A percentile compares a stretch with the other conserved stretches of the same genome.
phyloP scores from a whole-genome alignment of 2,888 invertebrate species.

The Lochmaea capreae region DNA sequence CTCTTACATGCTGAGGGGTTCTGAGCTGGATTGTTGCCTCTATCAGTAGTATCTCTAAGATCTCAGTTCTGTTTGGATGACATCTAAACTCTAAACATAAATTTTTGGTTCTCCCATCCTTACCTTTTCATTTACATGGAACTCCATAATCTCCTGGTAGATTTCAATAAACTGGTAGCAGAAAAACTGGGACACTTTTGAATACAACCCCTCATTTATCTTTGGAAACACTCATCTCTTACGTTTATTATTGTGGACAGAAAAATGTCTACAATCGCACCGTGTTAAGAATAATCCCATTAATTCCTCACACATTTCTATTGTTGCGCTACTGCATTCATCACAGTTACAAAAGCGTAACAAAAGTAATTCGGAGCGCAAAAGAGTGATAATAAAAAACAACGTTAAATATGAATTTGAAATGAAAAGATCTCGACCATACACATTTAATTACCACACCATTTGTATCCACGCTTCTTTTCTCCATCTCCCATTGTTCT shows the following conservation, averaged over 20 bases:
- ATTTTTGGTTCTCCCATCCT: no score
- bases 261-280: neutral
- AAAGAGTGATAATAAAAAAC: slow-evolving; percentile 33
- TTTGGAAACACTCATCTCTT: neutral
- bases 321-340: slow-evolving; percentile 10
- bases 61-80: no score
- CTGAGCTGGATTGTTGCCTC: no score
- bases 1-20: no score
- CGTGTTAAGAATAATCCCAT: neutral
- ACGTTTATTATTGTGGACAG: neutral
- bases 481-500: slow-evolving; percentile 34
- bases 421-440: slow-evolving; percentile 34
- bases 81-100: no score
- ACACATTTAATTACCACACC: slow-evolving; percentile 35
- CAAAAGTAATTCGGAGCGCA: slow-evolving; percentile 16
- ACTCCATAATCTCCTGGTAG: no score
- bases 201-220: no score
- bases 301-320: neutral
- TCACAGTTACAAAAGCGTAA: slow-evolving; percentile 9
- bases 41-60: no score
- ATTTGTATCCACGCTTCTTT: slow-evolving; percentile 34
- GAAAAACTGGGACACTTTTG: no score
- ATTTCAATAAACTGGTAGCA: no score
- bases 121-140: no score
- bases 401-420: slow-evolving; percentile 32